Evolutionary conservation across 2,797 vertebrate species (phyloP).

Genomic region (Chaetodon trifasciatus): DNA sequence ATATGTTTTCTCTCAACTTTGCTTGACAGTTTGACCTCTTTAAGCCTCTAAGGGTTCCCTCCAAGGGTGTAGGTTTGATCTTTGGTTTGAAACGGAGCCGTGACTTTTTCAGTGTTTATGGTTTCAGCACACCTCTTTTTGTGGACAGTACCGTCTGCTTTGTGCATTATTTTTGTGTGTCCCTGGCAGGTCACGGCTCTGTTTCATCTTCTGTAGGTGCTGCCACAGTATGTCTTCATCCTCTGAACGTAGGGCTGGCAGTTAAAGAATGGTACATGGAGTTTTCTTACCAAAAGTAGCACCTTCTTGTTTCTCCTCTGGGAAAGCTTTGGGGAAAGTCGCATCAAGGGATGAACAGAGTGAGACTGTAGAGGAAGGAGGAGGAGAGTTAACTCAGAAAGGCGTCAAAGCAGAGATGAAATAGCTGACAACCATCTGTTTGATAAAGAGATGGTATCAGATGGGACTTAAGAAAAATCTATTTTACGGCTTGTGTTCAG

Average conservation of each 20-base stretch:
- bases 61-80: not conserved
- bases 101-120: not conserved
- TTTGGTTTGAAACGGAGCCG: not conserved
- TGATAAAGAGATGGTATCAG: not conserved
- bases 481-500: not conserved
- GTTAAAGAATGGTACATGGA: not conserved
- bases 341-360: constrained; percentile 86
- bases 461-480: not conserved
- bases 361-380: constrained; percentile 73
- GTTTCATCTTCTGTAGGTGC: not conserved
- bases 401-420: not conserved
- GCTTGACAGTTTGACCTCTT: not conserved
- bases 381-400: not conserved
- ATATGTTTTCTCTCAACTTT: not conserved
- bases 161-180: not conserved
- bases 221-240: not conserved
- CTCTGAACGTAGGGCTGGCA: not conserved
- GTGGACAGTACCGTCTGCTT: not conserved
- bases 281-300: constrained; percentile 75
- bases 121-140: not conserved
- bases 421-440: not conserved
- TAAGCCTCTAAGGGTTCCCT: not conserved
- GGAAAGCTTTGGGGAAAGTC: constrained; percentile 84
- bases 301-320: constrained; percentile 85
- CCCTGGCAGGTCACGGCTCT: not conserved